Conservation (phyloP, 2,797 vertebrate species). For the Ficedula albicollis region DNA sequence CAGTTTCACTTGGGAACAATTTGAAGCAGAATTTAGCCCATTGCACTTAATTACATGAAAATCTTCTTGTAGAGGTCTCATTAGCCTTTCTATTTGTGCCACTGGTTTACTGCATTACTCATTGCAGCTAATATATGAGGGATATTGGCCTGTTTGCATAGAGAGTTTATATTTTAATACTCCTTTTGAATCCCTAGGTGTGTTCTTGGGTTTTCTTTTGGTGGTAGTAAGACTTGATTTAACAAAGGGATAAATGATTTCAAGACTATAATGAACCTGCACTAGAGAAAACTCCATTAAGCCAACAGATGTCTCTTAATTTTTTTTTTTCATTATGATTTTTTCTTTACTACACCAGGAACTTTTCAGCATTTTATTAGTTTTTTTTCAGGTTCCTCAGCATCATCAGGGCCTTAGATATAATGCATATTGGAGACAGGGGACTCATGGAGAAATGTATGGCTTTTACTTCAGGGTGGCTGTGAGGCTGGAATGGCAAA, state of each 20-base stretch:
- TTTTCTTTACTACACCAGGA: neutral
- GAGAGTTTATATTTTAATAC: neutral
- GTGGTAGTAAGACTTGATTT: neutral
- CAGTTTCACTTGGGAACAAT: neutral
- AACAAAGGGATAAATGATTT: neutral
- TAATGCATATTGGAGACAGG: neutral
- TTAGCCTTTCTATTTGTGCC: constrained; percentile 19
- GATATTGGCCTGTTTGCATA: neutral
- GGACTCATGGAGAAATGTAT: neutral
- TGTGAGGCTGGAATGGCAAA: neutral
- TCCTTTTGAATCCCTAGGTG: neutral
- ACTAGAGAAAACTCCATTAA: neutral
- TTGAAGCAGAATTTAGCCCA: neutral
- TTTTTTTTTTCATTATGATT: neutral
- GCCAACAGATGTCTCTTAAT: neutral
- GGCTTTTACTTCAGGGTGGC: neutral
- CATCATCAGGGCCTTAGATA: neutral
- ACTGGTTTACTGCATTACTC: neutral
- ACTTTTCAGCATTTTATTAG: neutral
- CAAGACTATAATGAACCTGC: neutral
- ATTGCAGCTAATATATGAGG: neutral
- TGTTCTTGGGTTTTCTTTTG: neutral
- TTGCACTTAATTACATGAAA: constrained; percentile 12
- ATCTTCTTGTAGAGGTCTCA: neutral
- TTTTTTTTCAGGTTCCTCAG: neutral